A percentile compares a stretch with the other conserved stretches of the same genome.
Conservation (phyloP, 2,888 invertebrate genomes). For the Hyposoter dolosus region DNA sequence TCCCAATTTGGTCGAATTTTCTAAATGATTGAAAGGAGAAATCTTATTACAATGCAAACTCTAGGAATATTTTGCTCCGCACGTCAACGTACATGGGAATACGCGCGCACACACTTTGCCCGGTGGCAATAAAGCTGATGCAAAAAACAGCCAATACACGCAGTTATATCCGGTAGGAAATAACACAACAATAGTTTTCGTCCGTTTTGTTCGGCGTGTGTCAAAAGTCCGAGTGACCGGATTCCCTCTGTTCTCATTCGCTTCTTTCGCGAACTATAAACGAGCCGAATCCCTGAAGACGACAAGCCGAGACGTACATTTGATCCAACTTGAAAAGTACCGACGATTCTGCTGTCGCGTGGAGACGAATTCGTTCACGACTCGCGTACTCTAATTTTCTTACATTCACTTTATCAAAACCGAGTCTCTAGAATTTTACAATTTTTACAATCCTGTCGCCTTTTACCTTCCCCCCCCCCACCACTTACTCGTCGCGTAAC, state of each 20-base stretch:
- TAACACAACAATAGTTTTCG: constrained; percentile 47
- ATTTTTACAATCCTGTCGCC: no score
- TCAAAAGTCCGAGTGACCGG: constrained; percentile 37
- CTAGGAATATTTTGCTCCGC: no score
- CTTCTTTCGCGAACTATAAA: constrained; percentile 51
- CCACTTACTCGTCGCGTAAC: no score
- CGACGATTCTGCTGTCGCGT: constrained; percentile 70
- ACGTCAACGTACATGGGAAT: not conserved
- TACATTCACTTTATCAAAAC: not conserved
- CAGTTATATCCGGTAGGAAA: constrained; percentile 62
- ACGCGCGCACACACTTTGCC: not conserved
- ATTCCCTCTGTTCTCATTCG: constrained; percentile 36
- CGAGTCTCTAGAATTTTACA: constrained; percentile 12
- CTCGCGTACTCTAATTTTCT: no score
- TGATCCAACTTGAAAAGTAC: constrained; percentile 82
- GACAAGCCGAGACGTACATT: constrained; percentile 81
- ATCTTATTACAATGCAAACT: not conserved
- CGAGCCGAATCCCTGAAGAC: constrained; percentile 60
- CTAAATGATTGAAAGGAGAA: not conserved
- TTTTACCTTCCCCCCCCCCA: no score
- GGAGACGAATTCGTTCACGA: constrained; percentile 27
- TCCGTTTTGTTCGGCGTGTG: constrained; percentile 39
- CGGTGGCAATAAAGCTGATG: constrained; percentile 15
- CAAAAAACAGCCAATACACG: constrained; percentile 36
- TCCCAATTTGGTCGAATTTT: not conserved